Evolutionary conservation across 2,797 vertebrate species (phyloP).

Genomic region (Enteromius anoplus): DNA sequence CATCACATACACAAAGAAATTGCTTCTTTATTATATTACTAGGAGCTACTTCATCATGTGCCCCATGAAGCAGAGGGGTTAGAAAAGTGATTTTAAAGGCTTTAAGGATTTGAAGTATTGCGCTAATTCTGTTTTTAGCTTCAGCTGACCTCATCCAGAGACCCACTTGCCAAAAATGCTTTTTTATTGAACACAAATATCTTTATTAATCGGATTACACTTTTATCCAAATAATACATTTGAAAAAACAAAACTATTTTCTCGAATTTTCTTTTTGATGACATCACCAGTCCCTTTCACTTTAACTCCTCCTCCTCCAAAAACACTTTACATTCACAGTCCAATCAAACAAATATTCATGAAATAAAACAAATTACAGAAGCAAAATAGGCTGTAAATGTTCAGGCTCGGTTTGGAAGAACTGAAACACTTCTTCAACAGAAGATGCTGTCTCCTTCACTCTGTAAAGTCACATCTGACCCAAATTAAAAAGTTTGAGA

Average conservation of each 20-base stretch:
- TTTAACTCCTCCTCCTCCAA: background rate
- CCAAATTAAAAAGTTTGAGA: constrained; percentile 9
- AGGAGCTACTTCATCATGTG: constrained; percentile 29
- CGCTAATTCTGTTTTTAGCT: constrained; percentile 7
- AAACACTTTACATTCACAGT: background rate
- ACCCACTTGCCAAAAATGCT: background rate
- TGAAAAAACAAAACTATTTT: background rate
- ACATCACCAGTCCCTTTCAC: background rate
- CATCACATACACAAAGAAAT: constrained; percentile 18
- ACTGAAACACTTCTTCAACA: background rate
- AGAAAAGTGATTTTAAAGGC: constrained; percentile 17
- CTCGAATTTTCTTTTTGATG: background rate
- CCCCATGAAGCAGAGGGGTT: background rate
- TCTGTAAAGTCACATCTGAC: background rate
- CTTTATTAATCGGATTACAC: background rate
- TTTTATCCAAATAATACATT: background rate
- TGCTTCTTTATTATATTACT: constrained; percentile 29
- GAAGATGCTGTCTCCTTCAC: background rate
- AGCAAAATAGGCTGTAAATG: background rate
- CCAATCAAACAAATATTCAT: background rate
- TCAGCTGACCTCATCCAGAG: background rate
- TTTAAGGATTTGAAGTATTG: background rate
- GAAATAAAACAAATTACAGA: background rate
- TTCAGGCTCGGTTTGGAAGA: background rate
- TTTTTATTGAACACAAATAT: constrained; percentile 4